Evolutionary conservation across 2,888 invertebrate genomes (phyloP).

Genomic region (Drosophila setosimentum): DNA sequence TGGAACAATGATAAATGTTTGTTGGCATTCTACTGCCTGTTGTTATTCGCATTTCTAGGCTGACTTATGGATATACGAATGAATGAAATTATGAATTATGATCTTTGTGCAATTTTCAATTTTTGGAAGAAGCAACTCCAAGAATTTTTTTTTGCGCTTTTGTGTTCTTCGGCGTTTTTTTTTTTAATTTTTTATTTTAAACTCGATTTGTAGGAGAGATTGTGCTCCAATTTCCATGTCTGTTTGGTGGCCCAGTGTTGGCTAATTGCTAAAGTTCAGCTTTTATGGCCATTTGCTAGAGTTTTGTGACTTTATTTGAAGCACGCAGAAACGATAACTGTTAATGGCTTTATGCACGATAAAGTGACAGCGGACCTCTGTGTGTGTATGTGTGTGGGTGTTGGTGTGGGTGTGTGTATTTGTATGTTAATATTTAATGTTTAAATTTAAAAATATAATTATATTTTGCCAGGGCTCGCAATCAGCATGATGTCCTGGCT

Average conservation of each 20-base stretch:
- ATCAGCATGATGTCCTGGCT: constrained; percentile 65
- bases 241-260: constrained; percentile 37
- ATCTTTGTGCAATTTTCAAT: constrained; percentile 62
- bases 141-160: neutral
- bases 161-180: too few species aligned
- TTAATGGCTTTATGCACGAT: constrained; percentile 59
- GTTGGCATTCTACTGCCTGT: constrained; percentile 62
- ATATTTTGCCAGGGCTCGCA: constrained; percentile 55
- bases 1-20: constrained; percentile 71
- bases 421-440: constrained; percentile 63
- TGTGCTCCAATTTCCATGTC: neutral
- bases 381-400: constrained; percentile 11
- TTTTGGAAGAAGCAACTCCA: constrained; percentile 21
- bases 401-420: constrained; percentile 17
- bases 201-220: constrained; percentile 20
- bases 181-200: too few species aligned
- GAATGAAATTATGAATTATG: constrained; percentile 61
- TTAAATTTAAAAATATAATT: constrained; percentile 76
- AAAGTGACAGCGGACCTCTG: constrained; percentile 20
- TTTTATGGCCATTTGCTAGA: constrained; percentile 31
- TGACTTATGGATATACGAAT: constrained; percentile 48
- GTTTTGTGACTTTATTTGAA: constrained; percentile 33
- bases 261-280: constrained; percentile 57
- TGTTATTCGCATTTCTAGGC: constrained; percentile 67
- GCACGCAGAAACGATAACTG: constrained; percentile 41